Evolutionary conservation across 2,888 invertebrate species (phyloP), one percentile per base, ranked within the genome.

Genomic region (Pteria penguin): DNA sequence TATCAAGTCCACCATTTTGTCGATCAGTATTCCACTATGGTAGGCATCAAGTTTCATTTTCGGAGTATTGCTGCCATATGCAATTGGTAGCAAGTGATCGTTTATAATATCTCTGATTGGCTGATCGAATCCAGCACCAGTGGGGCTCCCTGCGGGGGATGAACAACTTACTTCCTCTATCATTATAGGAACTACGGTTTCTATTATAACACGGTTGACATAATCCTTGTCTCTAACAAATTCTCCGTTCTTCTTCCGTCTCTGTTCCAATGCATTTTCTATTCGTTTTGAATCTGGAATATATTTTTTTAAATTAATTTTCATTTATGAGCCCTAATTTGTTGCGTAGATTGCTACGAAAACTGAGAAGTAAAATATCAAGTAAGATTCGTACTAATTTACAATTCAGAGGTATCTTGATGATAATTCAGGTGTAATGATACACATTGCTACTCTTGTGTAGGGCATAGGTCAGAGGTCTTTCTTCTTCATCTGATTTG

Each of bases 211-310:
- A 33, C 65, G 68, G 31, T 66, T 52, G 22, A 77, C 67, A 29
- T 77, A 77, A 18, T 77, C 76, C 14, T 73, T 72, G 63, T 77
- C 76, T 11, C 69, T 60, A 2, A 77, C 65, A 32, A 69, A 65
- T 22, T 73, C 76, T 2, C 76, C 76, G 24, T 73, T 69, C 31
- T 32, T 45, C 63, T 66, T 72, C 52, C 62, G 68, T 54, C 76
- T 73, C 29, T 73, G 57, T 24, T 77, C 76, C 32, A 77, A 57
- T 27, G 76, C 76, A 70, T 52, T 69, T n/a, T 69, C 58, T 31
- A 77, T 77, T 61, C 45, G 68, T 24, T 73, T 69, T 18, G 69
- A 69, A 29, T 69, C 76, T 77, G 69, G 24, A 58, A 62, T n/a
- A 45, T n/a, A n/a, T n/a, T n/a, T n/a, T n/a, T n/a, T n/a, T n/a